Evolutionary conservation across 1,140 invertebrate genomes (phyloP), one percentile per base, ranked within the genome.

Genomic region (Aplysia californica): DNA sequence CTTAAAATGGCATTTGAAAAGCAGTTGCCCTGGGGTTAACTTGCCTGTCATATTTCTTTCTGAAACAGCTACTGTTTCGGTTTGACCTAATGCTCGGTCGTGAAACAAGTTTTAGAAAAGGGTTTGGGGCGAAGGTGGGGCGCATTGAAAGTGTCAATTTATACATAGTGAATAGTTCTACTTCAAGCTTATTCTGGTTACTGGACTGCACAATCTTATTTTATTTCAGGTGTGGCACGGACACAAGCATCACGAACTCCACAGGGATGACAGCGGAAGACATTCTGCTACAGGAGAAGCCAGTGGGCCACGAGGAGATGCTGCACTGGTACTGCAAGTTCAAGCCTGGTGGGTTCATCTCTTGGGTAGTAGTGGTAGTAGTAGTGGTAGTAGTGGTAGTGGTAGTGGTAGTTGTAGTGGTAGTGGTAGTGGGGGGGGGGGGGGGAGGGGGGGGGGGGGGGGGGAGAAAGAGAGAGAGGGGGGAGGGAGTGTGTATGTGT

Each of bases 281-380:
- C 50, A 76, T 84, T 65, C 75, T 86, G 3, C 29, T 77, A 18
- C 59, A 65, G 23, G 83, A 83, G 29, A 83, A 79, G 64, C 83
- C 83, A 0, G 73, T 77, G 3, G 83, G 84, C 21, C 84, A 83
- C 81, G 76, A 85, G 61, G 84, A 84, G 59, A 84, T 83, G 76
- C 71, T 82, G n/a, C 82, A 84, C 15, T 15, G 44, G n/a, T 15
- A n/a, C 15, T 15, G 44, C 15, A 64, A 26, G 26, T 18, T 15
- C 15, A 39, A 26, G 38, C 20, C 26, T 35, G 15, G 18, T 18
- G 6, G 29, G 26, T n/a, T n/a, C n/a, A n/a, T n/a, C n/a, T n/a
- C n/a, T n/a, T n/a, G n/a, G 35, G 65, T 39, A 36, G 65, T 67
- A 67, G 29, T 35, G 38, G 29, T 39, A 67, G 65, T 67, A 67